Evolutionary conservation across 1,140 invertebrate genomes (phyloP).

Genomic region (Diploscapter pachys): DNA sequence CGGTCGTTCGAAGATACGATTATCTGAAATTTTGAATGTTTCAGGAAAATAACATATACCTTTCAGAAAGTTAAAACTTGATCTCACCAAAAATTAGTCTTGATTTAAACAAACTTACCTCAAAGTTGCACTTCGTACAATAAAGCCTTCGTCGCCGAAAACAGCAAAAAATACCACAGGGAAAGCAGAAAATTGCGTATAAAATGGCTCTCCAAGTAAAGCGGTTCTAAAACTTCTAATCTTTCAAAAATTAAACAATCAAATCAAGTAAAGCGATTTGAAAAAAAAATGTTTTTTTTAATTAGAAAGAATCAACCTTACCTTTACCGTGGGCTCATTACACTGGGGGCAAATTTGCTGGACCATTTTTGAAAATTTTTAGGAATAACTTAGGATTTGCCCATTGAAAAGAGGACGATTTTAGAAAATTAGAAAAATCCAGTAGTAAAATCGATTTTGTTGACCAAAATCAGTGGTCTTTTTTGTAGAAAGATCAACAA

Average conservation of each 20-base stretch:
- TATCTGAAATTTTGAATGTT: slow-evolving; percentile 7
- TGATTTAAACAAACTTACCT: slow-evolving; percentile 33
- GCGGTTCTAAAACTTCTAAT: slow-evolving; percentile 20
- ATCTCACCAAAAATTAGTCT: background rate
- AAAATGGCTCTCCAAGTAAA: slow-evolving; percentile 47
- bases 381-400: too few relatives aligned
- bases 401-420: too few relatives aligned
- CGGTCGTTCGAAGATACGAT: background rate
- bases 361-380: too few relatives aligned
- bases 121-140: slow-evolving; percentile 42
- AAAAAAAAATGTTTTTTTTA: too few relatives aligned
- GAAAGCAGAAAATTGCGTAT: slow-evolving; percentile 51
- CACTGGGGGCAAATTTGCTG: too few relatives aligned
- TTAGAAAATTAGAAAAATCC: too few relatives aligned
- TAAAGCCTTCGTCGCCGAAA: slow-evolving; percentile 31
- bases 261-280: too few relatives aligned
- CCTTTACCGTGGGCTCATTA: too few relatives aligned
- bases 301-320: too few relatives aligned
- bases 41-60: background rate
- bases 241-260: background rate
- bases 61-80: slow-evolving; percentile 2
- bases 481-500: too few relatives aligned
- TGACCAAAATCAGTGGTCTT: too few relatives aligned
- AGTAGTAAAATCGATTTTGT: too few relatives aligned
- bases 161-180: slow-evolving; percentile 52